Evolutionary conservation across 2,797 vertebrate genomes (phyloP), one percentile per base, ranked within the genome.

Genomic region (Pipistrellus pygmaeus): DNA sequence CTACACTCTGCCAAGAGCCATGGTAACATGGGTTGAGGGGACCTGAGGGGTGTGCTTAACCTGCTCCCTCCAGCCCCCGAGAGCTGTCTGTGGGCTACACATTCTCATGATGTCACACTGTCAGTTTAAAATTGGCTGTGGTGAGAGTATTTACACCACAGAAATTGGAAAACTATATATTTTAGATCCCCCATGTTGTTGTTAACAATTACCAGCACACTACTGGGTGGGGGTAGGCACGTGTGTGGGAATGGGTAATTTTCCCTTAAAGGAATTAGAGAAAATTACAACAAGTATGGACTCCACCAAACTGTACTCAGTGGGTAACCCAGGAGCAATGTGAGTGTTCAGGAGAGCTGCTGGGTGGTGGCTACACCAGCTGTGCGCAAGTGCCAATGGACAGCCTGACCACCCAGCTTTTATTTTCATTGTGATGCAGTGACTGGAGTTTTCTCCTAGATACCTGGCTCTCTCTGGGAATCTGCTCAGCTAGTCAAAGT

Each of bases 401-500:
- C 75, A 55, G 72, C 53, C 6, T 4, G 4, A 30, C 44, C 90
- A 8, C 20, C 51, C 48, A 35, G 12, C 68, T 90, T 62, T 57
- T 13, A 6, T 60, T 46, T 84, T 57, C 86, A 53, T 14, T 41
- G 44, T 75, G 62, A 72, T 57, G 25, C 83, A 85, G 12, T 3
- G 69, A 91, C 57, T 15, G 13, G 23, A 30, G 53, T 69, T 66
- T 23, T 32, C 30, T 73, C 41, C 85, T 38, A 23, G 46, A 91
- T 35, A 6, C 73, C 46, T 48, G 51, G 60, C n/a, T 51, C 3
- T 44, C 80, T 93, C 51, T 92, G 55, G 78, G 55, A 72, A 69
- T 86, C 41, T 30, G 92, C 75, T 85, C 57, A 90, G 75, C 78
- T 71, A 6, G 57, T 64, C 53, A 66, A 48, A 90, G 57, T 30